Evolutionary conservation across 2,888 invertebrate genomes (phyloP).

Genomic region (Sinodicranocentrus sp.): DNA sequence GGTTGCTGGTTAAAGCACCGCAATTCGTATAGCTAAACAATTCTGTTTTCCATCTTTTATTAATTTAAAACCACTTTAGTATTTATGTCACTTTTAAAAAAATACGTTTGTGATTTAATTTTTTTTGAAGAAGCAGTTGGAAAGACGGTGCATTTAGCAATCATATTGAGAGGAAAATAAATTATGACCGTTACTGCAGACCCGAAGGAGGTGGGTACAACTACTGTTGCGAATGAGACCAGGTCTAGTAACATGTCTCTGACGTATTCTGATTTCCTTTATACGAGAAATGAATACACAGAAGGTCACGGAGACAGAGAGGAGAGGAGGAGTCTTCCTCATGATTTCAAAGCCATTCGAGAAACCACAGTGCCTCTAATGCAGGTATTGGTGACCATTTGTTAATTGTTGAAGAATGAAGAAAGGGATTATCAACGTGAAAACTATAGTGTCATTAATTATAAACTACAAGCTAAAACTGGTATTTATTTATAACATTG

Average conservation of each 20-base stretch:
- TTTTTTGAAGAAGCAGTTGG: no score
- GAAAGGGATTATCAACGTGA: no score
- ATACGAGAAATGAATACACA: constrained; percentile 49
- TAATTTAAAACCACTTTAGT: no score
- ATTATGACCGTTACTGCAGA: constrained; percentile 61
- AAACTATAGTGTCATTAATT: neutral
- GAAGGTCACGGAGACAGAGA: constrained; percentile 33
- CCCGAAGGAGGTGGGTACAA: constrained; percentile 25
- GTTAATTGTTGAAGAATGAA: no score
- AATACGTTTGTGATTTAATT: no score
- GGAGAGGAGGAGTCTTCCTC: constrained; percentile 39
- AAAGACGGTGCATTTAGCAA: no score
- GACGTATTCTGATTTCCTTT: constrained; percentile 73
- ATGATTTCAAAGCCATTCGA: constrained; percentile 39
- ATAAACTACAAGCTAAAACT: neutral
- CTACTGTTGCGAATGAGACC: neutral
- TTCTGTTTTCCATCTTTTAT: no score
- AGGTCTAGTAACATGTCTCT: constrained; percentile 69
- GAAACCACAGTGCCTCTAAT: constrained; percentile 30
- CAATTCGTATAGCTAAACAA: no score
- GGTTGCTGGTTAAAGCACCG: no score
- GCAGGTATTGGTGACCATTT: no score
- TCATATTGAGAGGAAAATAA: no score
- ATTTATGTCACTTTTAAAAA: no score
- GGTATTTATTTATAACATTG: neutral